Base-by-base conservation (phyloP, 2,888 invertebrate genomes). In the Tinea trinotella region DNA sequence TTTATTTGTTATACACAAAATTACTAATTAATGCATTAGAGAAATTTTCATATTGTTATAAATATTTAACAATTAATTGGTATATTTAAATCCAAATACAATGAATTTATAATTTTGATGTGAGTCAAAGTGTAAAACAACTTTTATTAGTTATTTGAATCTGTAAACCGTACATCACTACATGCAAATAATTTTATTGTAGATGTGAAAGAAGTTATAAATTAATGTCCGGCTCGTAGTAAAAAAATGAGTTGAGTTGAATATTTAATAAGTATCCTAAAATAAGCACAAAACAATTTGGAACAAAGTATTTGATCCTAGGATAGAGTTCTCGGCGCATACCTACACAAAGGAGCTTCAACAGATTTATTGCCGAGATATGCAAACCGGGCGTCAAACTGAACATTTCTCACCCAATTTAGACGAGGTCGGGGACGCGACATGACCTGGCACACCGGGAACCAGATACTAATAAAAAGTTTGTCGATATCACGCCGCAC, bases 361-460 rank as follows among this genome's bases (percentile, higher is more conserved):
- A 62, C 64, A 68, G 71, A 74, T 75, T 72, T 72, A 72, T 71
- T 64, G 64, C 60, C 54, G 56, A 63, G 70, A 76, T 73, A 76
- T 76, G 72, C 70, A 73, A 75, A 75, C 63, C 62, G 62, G 61
- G 61, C 64, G 64, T 69, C 74, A 69, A 71, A 70, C 66, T 57
- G 63, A 64, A 64, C 65, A 72, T 75, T 76, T 75, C 70, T 76
- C 74, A 71, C 71, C 71, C 65, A 76, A 73, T 76, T 75, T 70
- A 68, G 60, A 67, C 58, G 61, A 68, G 61, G 66, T 64, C 61
- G 48, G 61, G 66, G 60, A 59, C 57, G 62, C 60, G 58, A 60
- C 63, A 57, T 61, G 58, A 59, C 59, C 59, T 58, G 46, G 18
- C 46, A 46, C 17, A 19, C 17, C 40, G 46, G 19, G 40, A 17